phyloP scores from a whole-genome alignment of 1,140 invertebrate genomes.

The Lamellibrachia luymesi region DNA sequence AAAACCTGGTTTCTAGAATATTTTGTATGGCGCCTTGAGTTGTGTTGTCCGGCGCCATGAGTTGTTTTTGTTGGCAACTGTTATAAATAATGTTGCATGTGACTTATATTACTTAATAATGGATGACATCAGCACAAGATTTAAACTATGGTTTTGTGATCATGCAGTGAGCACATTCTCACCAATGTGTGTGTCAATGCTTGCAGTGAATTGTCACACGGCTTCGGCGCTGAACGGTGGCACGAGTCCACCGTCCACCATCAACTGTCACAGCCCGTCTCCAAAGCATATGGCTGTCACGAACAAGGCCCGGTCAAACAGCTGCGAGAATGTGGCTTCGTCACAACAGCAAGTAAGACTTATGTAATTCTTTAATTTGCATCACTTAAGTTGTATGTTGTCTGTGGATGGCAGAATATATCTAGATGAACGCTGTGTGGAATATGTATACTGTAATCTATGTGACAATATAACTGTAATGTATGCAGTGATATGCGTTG shows the following conservation, averaged over 20 bases:
- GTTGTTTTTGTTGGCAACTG: too few species aligned
- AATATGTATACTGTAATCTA: neutral
- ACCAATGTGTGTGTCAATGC: neutral
- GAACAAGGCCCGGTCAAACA: slow-evolving; percentile 40
- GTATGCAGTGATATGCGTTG: too few species aligned
- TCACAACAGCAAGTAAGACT: slow-evolving; percentile 18
- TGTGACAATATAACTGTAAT: neutral
- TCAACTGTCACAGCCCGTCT: neutral
- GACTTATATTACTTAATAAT: neutral
- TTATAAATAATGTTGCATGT: neutral
- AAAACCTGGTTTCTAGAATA: too few species aligned
- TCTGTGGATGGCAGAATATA: neutral
- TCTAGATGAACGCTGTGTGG: neutral
- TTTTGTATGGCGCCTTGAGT: too few species aligned
- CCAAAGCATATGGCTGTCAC: neutral
- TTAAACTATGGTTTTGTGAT: neutral
- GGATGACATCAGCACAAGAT: neutral
- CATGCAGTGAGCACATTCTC: neutral
- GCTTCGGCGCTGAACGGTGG: neutral
- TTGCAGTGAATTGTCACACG: neutral
- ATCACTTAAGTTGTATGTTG: slow-evolving; percentile 25
- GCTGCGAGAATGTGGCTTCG: slow-evolving; percentile 38
- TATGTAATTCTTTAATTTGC: slow-evolving; percentile 26
- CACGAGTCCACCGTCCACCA: neutral
- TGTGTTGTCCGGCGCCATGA: too few species aligned